Evolutionary conservation across 2,888 invertebrate genomes (phyloP).

Genomic region (Lochmaea capreae): DNA sequence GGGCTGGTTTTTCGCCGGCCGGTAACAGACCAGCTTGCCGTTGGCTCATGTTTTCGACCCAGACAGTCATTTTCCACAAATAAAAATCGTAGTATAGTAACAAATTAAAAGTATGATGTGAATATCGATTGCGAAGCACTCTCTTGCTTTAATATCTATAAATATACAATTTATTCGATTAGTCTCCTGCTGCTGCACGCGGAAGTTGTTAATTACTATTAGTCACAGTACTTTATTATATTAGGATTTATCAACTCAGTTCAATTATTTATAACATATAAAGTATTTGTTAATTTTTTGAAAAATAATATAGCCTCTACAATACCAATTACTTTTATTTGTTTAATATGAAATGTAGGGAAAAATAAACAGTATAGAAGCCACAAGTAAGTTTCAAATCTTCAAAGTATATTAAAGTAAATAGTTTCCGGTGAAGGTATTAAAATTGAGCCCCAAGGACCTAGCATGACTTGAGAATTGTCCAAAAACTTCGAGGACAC

Average conservation of each 20-base stretch:
- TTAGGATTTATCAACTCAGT: background rate
- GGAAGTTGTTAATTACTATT: background rate
- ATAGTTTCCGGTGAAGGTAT: background rate
- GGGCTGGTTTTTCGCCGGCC: conserved; percentile 11
- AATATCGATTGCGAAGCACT: background rate
- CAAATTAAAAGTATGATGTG: background rate
- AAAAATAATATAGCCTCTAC: too few species aligned
- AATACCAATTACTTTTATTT: background rate
- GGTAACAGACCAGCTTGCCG: conserved; percentile 9
- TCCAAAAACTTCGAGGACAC: background rate
- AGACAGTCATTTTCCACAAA: background rate
- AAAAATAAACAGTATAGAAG: background rate
- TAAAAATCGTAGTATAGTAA: background rate
- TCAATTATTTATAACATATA: too few species aligned
- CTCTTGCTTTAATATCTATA: background rate
- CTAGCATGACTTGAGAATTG: background rate
- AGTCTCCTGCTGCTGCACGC: background rate
- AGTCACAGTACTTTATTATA: background rate
- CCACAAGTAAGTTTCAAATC: background rate
- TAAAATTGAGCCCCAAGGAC: background rate
- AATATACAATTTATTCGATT: background rate
- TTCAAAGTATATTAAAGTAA: background rate
- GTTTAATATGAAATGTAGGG: background rate
- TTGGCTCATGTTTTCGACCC: background rate
- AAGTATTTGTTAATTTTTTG: too few species aligned